Evolutionary conservation across 2,797 vertebrate genomes (phyloP).

Genomic region (Eidolon dupreanum): DNA sequence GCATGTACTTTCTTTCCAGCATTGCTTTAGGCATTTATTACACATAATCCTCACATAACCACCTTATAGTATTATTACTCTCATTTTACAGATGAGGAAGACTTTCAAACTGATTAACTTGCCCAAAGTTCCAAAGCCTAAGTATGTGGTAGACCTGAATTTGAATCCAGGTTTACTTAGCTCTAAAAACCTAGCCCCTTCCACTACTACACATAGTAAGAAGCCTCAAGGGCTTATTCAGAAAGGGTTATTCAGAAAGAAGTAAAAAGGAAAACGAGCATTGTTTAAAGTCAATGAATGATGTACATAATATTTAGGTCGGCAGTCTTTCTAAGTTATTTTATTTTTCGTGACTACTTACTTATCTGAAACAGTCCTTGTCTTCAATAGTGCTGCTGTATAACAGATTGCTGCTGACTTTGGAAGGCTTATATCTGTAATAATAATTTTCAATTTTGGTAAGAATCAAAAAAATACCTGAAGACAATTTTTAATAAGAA

Average conservation of each 20-base stretch:
- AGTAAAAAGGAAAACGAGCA: not conserved
- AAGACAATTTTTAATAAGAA: conserved; percentile 49
- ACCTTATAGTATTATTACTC: not conserved
- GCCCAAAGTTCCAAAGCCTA: not conserved
- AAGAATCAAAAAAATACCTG: conserved; percentile 51
- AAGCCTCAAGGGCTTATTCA: conserved; percentile 21
- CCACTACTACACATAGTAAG: not conserved
- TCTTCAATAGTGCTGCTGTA: conserved; percentile 98
- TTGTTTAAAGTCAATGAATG: conserved; percentile 20
- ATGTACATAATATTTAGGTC: not conserved
- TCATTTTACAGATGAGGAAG: conserved; percentile 25
- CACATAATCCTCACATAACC: not conserved
- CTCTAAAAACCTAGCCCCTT: conserved; percentile 47
- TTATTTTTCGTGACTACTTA: conserved; percentile 83
- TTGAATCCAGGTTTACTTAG: conserved; percentile 25
- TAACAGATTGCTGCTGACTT: conserved; percentile 99
- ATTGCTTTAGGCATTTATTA: not conserved
- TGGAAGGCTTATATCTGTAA: conserved; percentile 98
- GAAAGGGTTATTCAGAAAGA: not conserved
- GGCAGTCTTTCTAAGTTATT: conserved; percentile 15
- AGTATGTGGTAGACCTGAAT: conserved; percentile 29
- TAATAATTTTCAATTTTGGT: conserved; percentile 58
- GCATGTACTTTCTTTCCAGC: not conserved
- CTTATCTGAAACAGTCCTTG: conserved; percentile 99
- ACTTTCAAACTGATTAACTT: conserved; percentile 38